Base-by-base conservation (phyloP, 2,888 invertebrate genomes). In the Chironomus riparius region DNA sequence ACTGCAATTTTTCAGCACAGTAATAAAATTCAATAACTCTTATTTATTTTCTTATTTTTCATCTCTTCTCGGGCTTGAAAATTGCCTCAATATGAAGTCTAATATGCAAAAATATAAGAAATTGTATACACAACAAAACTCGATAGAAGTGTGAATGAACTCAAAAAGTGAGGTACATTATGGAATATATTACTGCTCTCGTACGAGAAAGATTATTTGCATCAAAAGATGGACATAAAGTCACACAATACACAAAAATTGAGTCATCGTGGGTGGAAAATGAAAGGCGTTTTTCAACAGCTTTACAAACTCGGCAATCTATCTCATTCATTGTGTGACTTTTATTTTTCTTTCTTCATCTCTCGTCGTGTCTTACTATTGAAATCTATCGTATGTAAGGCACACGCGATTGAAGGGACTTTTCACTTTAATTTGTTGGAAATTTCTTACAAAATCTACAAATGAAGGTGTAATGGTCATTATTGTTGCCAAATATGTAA, bases 181-280 rank as follows among this genome's bases (percentile, higher is more conserved):
- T 56, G 56, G 56, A 56, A 56, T 15, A 18, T 18, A n/a, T n/a
- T 56, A n/a, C 5, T 7, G 21, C 24, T 10, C 28, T 38, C 38
- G 38, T 38, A 38, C 38, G 38, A 38, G 38, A 38, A 38, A 65
- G 21, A 21, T 12, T 65, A 65, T 65, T 65, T 65, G 65, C 65
- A 65, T 65, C 65, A 65, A 12, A 65, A 65, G 18, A 65, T 65
- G 65, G 65, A 65, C 65, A 65, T 65, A 65, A 65, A 22, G 65
- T 22, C 65, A 22, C 65, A 65, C 38, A 38, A 38, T 38, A 38
- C 38, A 22, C 13, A 13, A 21, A 18, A 22, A 65, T 22, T 18
- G 65, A 38, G 38, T 7, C 38, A 38, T 21, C 65, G 65, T 65
- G 65, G 65, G 65, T 65, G 65, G 18, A 65, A 65, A 65, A 65